Base-by-base conservation (phyloP, 2,888 invertebrate species). In the Matsumyia berberina region DNA sequence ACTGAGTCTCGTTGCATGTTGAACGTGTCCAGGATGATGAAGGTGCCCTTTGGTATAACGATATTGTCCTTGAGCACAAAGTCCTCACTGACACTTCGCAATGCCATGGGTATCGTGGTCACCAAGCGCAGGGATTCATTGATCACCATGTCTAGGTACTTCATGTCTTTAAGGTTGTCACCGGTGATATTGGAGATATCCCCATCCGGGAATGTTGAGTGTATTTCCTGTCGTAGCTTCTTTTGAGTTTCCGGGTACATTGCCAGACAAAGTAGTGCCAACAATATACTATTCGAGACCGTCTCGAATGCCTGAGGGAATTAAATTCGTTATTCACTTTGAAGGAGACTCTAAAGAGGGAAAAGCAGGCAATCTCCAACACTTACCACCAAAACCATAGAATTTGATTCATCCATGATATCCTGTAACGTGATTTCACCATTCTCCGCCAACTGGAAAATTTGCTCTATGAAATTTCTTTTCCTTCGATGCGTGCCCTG, bases 341-440 rank as follows among this genome's bases (percentile, higher is more conserved):
- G 15, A 15, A n/a, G 37, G 5, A 6, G 19, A 24, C 19, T 19
- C 57, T 39, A 35, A 51, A 35, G 42, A 60, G 29, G 31, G 60
- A 17, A 17, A 24, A 3, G 24, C 1, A 24, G 7, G 35, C n/a
- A 62, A 55, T 58, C 33, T 19, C 11, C 6, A 66, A 29, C 15
- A 87, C 90, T 89, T 66, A 90, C 90, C 90, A 91, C 91, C 80
- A 90, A 79, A 5, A 91, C 88, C 90, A 90, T 91, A 4, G 91
- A 91, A 67, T 90, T 89, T 2, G 91, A 89, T 87, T 91, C 90
- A 69, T 91, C 88, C 87, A 90, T 89, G 64, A 90, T 89, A 73
- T 90, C 90, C 87, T 90, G 88, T 37, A 90, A 86, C 2, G 89
- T 89, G 31, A 90, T 80, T 77, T 90, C 90, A 3, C 90, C 90